Percentiles rank a stretch among this genome's conserved stretches.
These are phyloP conservation scores for Polyommatus iphigenia DNA, from an alignment of 2,888 invertebrate genomes.

Conservation along the genomic window DNA sequence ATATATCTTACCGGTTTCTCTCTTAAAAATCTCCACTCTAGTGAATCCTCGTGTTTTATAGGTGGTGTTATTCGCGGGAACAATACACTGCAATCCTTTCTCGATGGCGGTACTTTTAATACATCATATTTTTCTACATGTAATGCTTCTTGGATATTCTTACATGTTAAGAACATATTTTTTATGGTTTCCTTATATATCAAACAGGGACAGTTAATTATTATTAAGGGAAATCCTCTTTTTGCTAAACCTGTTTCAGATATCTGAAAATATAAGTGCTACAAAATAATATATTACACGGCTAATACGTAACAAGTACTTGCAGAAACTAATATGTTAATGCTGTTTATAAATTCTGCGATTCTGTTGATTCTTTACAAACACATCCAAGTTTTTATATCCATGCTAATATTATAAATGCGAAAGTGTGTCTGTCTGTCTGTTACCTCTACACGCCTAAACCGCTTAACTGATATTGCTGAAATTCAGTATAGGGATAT, in stretches of 20 bases:
- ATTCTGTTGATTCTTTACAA: too few relatives aligned
- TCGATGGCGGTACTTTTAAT: slow-evolving; percentile 53
- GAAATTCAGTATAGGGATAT: too few relatives aligned
- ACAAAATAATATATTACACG: not conserved
- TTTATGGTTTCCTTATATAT: slow-evolving; percentile 59
- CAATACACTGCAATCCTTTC: slow-evolving; percentile 62
- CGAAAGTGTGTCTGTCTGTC: too few relatives aligned
- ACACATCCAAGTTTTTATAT: too few relatives aligned
- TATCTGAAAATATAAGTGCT: slow-evolving; percentile 46
- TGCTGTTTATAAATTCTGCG: too few relatives aligned
- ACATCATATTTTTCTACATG: slow-evolving; percentile 55
- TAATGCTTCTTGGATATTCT: slow-evolving; percentile 53
- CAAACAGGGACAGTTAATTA: slow-evolving; percentile 61
- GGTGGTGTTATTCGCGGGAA: slow-evolving; percentile 62
- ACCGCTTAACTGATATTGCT: too few relatives aligned
- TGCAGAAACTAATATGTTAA: too few relatives aligned
- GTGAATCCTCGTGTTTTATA: slow-evolving; percentile 56
- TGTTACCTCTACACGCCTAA: too few relatives aligned
- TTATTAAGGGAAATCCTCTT: slow-evolving; percentile 67
- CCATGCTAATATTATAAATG: too few relatives aligned
- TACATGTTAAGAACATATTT: slow-evolving; percentile 54
- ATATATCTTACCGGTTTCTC: slow-evolving; percentile 57
- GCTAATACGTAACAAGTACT: too few relatives aligned
- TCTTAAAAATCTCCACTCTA: slow-evolving; percentile 64
- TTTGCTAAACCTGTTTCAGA: slow-evolving; percentile 54